These are phyloP conservation scores for Sebastes minor DNA, from an alignment of 2,797 vertebrate species.

Conservation along the genomic window DNA sequence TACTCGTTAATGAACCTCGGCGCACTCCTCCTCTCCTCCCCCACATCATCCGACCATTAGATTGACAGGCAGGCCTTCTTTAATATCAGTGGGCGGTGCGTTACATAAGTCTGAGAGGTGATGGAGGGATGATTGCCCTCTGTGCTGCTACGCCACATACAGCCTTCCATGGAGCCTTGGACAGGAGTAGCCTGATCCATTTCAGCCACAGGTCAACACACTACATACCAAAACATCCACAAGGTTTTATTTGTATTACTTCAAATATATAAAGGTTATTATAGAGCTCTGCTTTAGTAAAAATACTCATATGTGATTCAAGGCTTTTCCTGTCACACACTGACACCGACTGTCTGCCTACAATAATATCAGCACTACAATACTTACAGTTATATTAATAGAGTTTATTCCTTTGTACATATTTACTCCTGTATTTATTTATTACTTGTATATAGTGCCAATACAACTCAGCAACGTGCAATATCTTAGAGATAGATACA, in stretches of 20 bases:
- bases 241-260: not conserved
- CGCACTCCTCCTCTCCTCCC: slow-evolving; percentile 41
- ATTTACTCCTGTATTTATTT: too few species aligned
- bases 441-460: too few species aligned
- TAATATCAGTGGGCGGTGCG: slow-evolving; percentile 46
- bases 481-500: too few species aligned
- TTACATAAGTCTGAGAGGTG: slow-evolving; percentile 53
- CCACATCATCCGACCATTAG: slow-evolving; percentile 46
- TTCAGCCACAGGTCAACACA: not conserved
- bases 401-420: too few species aligned
- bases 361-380: too few species aligned
- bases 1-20: slow-evolving; percentile 34
- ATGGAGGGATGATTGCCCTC: slow-evolving; percentile 59
- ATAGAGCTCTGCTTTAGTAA: not conserved
- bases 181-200: slow-evolving; percentile 25
- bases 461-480: too few species aligned
- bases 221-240: not conserved
- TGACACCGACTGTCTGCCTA: too few species aligned
- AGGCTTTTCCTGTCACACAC: not conserved
- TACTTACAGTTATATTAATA: too few species aligned
- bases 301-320: not conserved
- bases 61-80: slow-evolving; percentile 47
- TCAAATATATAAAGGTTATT: slow-evolving; percentile 43
- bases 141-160: slow-evolving; percentile 22
- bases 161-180: slow-evolving; percentile 3